Evolutionary conservation across 2,888 invertebrate species (phyloP).

Genomic region (Oscheius sp.): DNA sequence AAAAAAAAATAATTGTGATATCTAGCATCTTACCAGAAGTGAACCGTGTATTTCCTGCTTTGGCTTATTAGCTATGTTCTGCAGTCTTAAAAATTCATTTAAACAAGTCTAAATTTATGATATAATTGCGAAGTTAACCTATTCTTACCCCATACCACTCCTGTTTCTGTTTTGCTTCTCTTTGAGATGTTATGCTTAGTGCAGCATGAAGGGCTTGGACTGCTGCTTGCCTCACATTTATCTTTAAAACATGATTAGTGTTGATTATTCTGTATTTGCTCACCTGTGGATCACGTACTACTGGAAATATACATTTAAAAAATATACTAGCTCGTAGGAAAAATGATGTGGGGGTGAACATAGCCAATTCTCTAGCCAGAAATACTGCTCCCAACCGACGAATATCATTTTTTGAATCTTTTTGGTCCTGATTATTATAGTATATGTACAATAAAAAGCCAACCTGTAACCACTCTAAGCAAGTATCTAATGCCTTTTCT

Average conservation of each 20-base stretch:
- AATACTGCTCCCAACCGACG: constrained; percentile 77
- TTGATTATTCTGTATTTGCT: not conserved
- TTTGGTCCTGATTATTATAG: not conserved
- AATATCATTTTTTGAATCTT: constrained; percentile 78
- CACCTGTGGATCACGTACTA: constrained; percentile 64
- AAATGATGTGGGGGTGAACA: constrained; percentile 95
- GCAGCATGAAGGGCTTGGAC: constrained; percentile 93
- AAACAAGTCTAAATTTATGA: constrained; percentile 26
- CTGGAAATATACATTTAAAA: constrained; percentile 70
- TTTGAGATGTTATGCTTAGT: constrained; percentile 89
- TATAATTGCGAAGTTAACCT: not conserved
- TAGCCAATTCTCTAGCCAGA: constrained; percentile 83
- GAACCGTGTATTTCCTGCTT: not conserved
- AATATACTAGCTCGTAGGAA: constrained; percentile 75
- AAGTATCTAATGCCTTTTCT: constrained; percentile 94
- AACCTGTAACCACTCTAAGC: constrained; percentile 88
- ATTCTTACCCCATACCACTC: constrained; percentile 79
- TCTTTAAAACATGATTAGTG: constrained; percentile 70
- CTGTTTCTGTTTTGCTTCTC: constrained; percentile 91
- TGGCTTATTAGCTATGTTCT: not conserved
- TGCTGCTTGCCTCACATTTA: constrained; percentile 88
- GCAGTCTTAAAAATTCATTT: constrained; percentile 17
- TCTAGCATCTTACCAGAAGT: not conserved
- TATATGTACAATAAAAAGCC: constrained; percentile 71
- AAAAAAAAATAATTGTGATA: not conserved